Evolutionary conservation across 2,888 invertebrate genomes (phyloP), one percentile per base, ranked within the genome.

Genomic region (Temnothorax ravouxi): DNA sequence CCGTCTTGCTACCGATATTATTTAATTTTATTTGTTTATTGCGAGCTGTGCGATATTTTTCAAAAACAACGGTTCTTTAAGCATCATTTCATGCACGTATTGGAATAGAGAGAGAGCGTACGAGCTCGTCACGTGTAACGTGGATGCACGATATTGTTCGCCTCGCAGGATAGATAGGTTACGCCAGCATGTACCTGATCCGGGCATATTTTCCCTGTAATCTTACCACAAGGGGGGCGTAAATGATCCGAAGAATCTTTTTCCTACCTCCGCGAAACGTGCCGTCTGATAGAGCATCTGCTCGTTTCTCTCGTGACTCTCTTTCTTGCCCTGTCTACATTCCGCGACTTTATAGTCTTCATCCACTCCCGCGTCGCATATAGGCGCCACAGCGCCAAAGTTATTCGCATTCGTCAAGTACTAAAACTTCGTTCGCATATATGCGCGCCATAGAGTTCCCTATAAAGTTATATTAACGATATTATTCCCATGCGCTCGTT

Each of bases 161-260:
- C 93, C 88, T 91, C 89, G 90, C 86, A 81, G 90, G 90, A 88
- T 88, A 93, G 91, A 90, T 93, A 88, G 93, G 93, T 92, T 93
- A 90, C 89, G 86, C 87, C 89, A 92, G 90, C 90, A 89, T 86
- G 89, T 89, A 91, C 90, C 89, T 92, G 90, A 92, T 91, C 92
- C 87, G 67, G 75, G 88, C 87, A 88, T 87, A 88, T 87, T 90
- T 89, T 83, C 85, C 86, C 83, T 84, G 83, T 84, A 87, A 71
- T 83, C 86, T 80, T 84, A 84, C 67, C 84, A 69, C 86, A 62
- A 76, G 75, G 83, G 86, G 77, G 83, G 85, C 84, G 87, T 88
- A 85, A 87, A 86, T 84, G 83, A 90, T 72, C 84, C 83, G 61
- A 52, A 59, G 82, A 87, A 87, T 87, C 84, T 88, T 84, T 87